Percentiles rank a stretch among this genome's conserved stretches.
These are phyloP conservation scores for Pantherophis guttatus DNA, from an alignment of 2,113 vertebrate genomes.

Conservation along the genomic window DNA sequence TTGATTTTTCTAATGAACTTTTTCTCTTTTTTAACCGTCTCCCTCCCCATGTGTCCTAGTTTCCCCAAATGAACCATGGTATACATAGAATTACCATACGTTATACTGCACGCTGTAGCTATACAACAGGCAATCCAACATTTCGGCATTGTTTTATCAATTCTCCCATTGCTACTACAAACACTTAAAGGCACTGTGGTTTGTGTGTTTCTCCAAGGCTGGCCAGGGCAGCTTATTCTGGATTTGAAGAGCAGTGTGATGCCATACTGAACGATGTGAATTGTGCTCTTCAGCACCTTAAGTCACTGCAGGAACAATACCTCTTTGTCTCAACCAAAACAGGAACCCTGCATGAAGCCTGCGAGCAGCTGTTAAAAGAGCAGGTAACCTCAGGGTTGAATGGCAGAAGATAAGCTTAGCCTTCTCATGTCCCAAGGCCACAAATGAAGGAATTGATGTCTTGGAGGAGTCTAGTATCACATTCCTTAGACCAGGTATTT, in stretches of 20 bases:
- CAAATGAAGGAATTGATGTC: background rate
- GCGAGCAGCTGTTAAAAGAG: constrained; percentile 94
- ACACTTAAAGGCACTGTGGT: constrained; percentile 57
- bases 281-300: constrained; percentile 86
- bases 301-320: constrained; percentile 94
- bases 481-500: background rate
- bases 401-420: background rate
- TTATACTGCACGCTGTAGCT: background rate
- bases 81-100: background rate
- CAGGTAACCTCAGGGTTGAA: constrained; percentile 75
- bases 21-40: background rate
- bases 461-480: too few species aligned
- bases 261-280: constrained; percentile 89
- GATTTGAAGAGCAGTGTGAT: constrained; percentile 95
- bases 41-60: background rate
- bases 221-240: constrained; percentile 87
- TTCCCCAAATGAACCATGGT: background rate
- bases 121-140: background rate
- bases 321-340: constrained; percentile 98
- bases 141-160: too few species aligned
- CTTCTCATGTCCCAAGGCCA: background rate
- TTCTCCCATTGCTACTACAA: constrained; percentile 41
- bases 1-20: too few species aligned
- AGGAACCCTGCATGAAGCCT: constrained; percentile 91
- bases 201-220: constrained; percentile 76